Percentiles rank a stretch among this genome's conserved stretches.
Conservation (phyloP, 2,797 vertebrate genomes). For the Gallirallus australis region DNA sequence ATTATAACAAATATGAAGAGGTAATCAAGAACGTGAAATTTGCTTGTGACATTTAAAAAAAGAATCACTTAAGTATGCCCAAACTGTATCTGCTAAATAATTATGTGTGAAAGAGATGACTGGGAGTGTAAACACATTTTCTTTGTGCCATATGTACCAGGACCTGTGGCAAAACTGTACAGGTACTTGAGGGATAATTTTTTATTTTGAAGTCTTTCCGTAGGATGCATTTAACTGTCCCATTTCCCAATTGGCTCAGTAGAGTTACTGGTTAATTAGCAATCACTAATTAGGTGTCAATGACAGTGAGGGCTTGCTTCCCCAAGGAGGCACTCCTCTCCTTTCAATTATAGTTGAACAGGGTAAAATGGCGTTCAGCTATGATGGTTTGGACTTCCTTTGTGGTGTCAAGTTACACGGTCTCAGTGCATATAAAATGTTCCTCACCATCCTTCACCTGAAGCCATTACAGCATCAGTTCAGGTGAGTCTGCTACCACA, state of each 20-base stretch:
- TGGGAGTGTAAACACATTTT: fast-evolving
- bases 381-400: background rate
- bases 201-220: background rate
- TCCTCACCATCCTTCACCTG: background rate
- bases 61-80: background rate
- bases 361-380: background rate
- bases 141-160: fast-evolving
- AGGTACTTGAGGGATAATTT: background rate
- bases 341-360: background rate
- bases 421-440: background rate
- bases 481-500: background rate
- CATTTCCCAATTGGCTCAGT: background rate
- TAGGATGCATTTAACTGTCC: background rate
- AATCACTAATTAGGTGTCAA: background rate
- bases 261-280: background rate
- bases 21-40: constrained; percentile 77
- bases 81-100: background rate
- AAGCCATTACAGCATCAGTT: background rate
- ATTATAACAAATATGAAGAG: constrained; percentile 99
- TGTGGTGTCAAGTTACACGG: fast-evolving
- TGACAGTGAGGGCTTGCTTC: background rate
- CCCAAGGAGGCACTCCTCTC: constrained; percentile 22
- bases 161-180: background rate
- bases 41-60: background rate
- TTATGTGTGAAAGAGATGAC: background rate